Evolutionary conservation across 2,797 vertebrate species (phyloP).

Genomic region (Chelon labrosus): DNA sequence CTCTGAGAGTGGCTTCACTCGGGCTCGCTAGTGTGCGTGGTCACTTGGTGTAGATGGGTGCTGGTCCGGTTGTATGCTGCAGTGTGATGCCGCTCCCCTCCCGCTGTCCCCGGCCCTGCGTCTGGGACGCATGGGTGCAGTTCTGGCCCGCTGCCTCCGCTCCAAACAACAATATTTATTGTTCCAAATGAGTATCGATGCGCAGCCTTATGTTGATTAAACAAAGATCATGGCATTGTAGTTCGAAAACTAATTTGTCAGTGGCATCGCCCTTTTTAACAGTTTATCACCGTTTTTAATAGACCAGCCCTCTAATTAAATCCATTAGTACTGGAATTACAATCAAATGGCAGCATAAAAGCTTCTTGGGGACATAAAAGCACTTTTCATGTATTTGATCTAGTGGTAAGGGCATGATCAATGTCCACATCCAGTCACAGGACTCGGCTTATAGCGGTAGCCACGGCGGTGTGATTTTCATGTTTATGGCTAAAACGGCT

Average conservation of each 20-base stretch:
- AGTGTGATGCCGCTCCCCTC: constrained; percentile 63
- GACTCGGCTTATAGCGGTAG: constrained; percentile 89
- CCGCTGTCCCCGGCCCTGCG: constrained; percentile 66
- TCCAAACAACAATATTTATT: constrained; percentile 55
- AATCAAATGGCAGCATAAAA: constrained; percentile 73
- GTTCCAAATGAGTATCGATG: constrained; percentile 72
- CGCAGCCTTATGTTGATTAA: constrained; percentile 61
- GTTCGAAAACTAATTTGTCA: constrained; percentile 55
- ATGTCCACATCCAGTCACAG: constrained; percentile 83
- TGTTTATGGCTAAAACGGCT: constrained; percentile 91
- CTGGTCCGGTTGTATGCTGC: constrained; percentile 52
- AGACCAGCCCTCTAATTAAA: constrained; percentile 64
- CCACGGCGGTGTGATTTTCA: constrained; percentile 95
- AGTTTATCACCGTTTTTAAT: constrained; percentile 51
- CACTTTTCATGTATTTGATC: constrained; percentile 76
- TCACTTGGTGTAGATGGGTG: constrained; percentile 51
- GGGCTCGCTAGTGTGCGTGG: constrained; percentile 38
- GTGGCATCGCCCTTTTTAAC: constrained; percentile 49
- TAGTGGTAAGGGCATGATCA: constrained; percentile 71
- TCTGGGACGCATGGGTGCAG: constrained; percentile 58
- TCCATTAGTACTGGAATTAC: constrained; percentile 68
- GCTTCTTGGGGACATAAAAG: constrained; percentile 76
- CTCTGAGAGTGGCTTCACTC: constrained; percentile 30
- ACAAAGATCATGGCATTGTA: constrained; percentile 56
- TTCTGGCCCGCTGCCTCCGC: constrained; percentile 60